phyloP scores from a whole-genome alignment of 2,113 vertebrate genomes.

The Chamaea fasciata region DNA sequence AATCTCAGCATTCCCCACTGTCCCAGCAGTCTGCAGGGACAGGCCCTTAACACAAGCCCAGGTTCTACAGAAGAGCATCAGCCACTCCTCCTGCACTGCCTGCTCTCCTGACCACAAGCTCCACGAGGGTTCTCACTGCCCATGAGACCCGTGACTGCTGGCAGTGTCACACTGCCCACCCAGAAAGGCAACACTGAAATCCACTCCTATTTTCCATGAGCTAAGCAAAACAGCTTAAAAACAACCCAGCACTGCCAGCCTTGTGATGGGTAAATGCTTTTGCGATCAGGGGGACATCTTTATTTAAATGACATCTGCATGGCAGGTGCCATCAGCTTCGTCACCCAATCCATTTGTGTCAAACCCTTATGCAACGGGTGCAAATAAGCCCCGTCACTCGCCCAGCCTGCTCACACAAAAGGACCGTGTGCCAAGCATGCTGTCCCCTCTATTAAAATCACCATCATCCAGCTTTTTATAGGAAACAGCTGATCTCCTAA shows the following conservation, averaged over 20 bases:
- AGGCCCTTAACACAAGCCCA: background rate
- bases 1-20: background rate
- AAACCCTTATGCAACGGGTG: background rate
- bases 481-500: constrained; percentile 6
- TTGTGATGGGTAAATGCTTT: constrained; percentile 26
- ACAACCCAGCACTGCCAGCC: background rate
- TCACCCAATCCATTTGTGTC: background rate
- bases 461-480: constrained; percentile 37
- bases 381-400: background rate
- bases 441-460: background rate
- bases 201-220: constrained; percentile 44
- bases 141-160: background rate
- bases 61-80: background rate
- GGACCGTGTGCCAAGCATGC: background rate
- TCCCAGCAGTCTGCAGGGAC: background rate
- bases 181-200: constrained; percentile 50
- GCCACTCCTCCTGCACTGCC: background rate
- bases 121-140: background rate
- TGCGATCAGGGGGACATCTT: background rate
- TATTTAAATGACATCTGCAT: constrained; percentile 28
- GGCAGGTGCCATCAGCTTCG: constrained; percentile 21
- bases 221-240: constrained; percentile 20
- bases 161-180: background rate
- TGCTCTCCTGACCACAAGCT: background rate
- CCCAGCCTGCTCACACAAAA: background rate